Base-by-base conservation (phyloP, 2,888 invertebrate genomes). In the Pyrrhosoma nymphula region DNA sequence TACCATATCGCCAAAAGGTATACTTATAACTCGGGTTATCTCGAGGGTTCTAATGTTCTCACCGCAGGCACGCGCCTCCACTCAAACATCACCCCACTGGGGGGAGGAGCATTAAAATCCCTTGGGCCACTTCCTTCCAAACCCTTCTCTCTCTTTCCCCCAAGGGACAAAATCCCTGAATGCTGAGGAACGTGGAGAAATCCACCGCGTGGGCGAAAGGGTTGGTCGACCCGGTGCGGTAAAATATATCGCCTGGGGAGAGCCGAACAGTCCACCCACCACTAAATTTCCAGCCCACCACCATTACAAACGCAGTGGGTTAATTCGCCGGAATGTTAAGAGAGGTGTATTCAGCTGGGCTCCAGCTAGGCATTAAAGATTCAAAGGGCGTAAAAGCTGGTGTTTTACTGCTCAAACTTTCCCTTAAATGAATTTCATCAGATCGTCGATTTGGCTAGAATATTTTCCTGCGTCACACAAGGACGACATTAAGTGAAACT, bases 311-410 rank as follows among this genome's bases (percentile, higher is more conserved):
- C 47, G 69, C 23, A 69, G 26, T 26, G 26, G 69, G 69, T 69
- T 69, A 69, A 26, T n/a, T 69, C 69, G 69, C 69, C 69, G 26
- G 69, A n/a, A 69, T 69, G 69, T 69, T 69, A n/a, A 69, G 69
- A 69, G 69, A 69, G 26, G 26, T 69, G 26, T 26, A 69, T 69
- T 69, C 69, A 69, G 69, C n/a, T 69, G 10, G n/a, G 26, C 69
- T n/a, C n/a, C 1, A 4, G 69, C 26, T 20, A 69, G 23, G n/a
- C 26, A 69, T 69, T 69, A 69, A 69, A 69, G n/a, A 69, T 69
- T 69, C 47, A 47, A 47, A 8, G 47, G 8, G 2, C 47, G 47
- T 47, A 47, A 47, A 47, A 47, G 47, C 47, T 47, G 47, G 47
- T 47, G 47, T 47, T 47, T 47, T 8, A 2, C 47, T 8, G 47